Conservation (phyloP, 2,113 vertebrate species). For the Antechinus stuartii region DNA sequence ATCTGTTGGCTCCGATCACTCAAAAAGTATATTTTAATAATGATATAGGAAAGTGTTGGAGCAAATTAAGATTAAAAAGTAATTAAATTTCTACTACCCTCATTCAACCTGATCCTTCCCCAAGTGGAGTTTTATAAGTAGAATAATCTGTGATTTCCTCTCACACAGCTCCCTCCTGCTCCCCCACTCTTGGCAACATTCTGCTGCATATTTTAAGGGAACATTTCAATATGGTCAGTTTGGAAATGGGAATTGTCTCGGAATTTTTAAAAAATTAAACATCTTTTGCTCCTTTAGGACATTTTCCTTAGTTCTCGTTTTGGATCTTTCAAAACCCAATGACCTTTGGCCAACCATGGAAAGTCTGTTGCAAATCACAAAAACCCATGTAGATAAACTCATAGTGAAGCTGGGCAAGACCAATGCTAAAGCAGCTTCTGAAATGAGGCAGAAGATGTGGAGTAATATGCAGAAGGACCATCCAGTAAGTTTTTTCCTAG, state of each 20-base stretch:
- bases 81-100: background rate
- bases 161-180: too few species aligned
- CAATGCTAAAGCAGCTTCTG: constrained; percentile 85
- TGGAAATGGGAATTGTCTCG: constrained; percentile 32
- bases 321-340: constrained; percentile 95
- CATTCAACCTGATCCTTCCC: background rate
- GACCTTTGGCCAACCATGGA: constrained; percentile 94
- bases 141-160: background rate
- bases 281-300: constrained; percentile 84
- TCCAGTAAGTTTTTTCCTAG: constrained; percentile 87
- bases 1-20: background rate
- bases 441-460: constrained; percentile 82
- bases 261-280: background rate
- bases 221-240: background rate
- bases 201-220: constrained; percentile 22
- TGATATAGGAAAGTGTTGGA: constrained; percentile 7
- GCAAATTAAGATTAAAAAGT: constrained; percentile 3
- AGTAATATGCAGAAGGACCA: constrained; percentile 91
- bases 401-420: constrained; percentile 84
- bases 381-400: constrained; percentile 87
- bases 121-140: background rate
- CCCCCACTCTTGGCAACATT: background rate
- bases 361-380: constrained; percentile 89
- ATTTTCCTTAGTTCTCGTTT: constrained; percentile 91
- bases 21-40: constrained; percentile 8